Conservation (phyloP, 1,140 invertebrate genomes). For the Tribolium castaneum region DNA sequence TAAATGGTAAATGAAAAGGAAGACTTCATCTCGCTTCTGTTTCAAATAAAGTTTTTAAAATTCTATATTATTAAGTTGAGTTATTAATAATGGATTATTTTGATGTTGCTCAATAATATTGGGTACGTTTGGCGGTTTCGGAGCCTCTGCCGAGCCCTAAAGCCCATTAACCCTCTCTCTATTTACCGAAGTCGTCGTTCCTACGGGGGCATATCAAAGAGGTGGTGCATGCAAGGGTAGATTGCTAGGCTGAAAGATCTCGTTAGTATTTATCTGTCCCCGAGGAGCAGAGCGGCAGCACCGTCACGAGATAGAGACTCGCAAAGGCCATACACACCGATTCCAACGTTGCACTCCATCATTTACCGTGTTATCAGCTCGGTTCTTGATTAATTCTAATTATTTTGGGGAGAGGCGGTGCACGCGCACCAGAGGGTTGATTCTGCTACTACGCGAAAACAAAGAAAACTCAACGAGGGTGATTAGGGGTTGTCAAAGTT, state of each 20-base stretch:
- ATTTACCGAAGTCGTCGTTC: constrained; percentile 27
- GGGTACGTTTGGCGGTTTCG: background rate
- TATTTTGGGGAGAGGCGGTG: constrained; percentile 51
- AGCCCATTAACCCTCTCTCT: constrained; percentile 30
- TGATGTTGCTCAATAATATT: background rate
- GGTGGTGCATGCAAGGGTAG: constrained; percentile 53
- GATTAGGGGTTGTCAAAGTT: background rate
- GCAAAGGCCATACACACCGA: constrained; percentile 28
- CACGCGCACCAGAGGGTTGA: background rate
- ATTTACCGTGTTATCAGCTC: constrained; percentile 56
- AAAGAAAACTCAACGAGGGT: background rate
- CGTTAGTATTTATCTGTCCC: constrained; percentile 61
- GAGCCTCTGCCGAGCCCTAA: background rate
- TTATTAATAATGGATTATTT: too few relatives aligned
- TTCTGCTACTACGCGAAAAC: background rate
- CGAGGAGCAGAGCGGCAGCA: constrained; percentile 50
- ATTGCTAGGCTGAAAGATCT: constrained; percentile 59
- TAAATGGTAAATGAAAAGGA: background rate
- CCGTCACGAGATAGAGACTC: constrained; percentile 32
- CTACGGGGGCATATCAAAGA: constrained; percentile 30
- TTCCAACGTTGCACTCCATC: constrained; percentile 51
- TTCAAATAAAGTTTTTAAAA: too few relatives aligned
- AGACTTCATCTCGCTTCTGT: too few relatives aligned
- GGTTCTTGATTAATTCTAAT: constrained; percentile 58
- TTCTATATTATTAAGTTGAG: too few relatives aligned